Evolutionary conservation across 2,888 invertebrate genomes (phyloP), one percentile per base, ranked within the genome.

Genomic region (Synanthedon formicaeformis): DNA sequence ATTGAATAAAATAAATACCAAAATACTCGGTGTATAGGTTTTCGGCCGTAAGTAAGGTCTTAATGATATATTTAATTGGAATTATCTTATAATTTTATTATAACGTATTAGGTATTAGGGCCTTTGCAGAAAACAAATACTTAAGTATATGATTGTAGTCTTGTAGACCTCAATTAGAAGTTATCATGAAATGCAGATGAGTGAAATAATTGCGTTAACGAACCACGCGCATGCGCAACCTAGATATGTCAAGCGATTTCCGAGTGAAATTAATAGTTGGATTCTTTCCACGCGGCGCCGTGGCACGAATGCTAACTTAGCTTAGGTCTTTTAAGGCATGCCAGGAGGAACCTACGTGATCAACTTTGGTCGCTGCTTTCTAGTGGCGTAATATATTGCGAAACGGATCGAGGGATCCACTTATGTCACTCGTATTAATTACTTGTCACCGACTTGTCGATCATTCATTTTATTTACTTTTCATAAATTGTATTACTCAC

Each of bases 361-460:
- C 71, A 69, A 67, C 66, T 58, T 51, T 41, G 23, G 63, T 60
- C 66, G 66, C 67, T 72, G 79, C 85, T 86, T 86, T 86, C 85
- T 84, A 85, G 78, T 84, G 78, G 62, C 77, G 84, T 81, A 84
- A 85, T 70, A 56, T 64, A 58, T 84, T 85, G 75, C 85, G 78
- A 78, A 75, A 84, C 69, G 59, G 52, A 67, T 70, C 70, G 71
- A 72, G 74, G 79, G 74, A 71, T 73, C 67, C 71, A 72, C 68
- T 84, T 84, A 85, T 79, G 79, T 84, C 82, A 84, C 67, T 55
- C 58, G 78, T 75, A 75, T 81, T 82, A 83, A 83, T 83, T 82
- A 78, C 75, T 65, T 45, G 45, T n/a, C 45, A n/a, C n/a, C 45
- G 45, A 45, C n/a, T 45, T 45, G 45, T 45, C 45, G 45, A 13